Evolutionary conservation across 2,888 invertebrate species (phyloP).

Genomic region (Drosophila eohydei): DNA sequence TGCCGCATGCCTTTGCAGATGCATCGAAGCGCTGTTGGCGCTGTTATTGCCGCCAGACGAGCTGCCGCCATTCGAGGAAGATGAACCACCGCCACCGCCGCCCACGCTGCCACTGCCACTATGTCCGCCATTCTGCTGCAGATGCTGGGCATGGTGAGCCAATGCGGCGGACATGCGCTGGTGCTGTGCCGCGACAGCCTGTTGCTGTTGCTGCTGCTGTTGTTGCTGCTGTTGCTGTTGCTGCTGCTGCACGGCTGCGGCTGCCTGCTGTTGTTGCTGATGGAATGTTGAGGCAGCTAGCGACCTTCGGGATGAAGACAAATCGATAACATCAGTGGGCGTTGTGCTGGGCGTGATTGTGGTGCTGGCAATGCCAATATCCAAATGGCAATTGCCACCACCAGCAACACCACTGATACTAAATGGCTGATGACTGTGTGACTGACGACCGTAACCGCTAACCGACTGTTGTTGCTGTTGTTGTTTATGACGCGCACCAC

Average conservation of each 20-base stretch:
- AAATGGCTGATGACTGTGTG: constrained; percentile 68
- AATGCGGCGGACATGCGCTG: constrained; percentile 70
- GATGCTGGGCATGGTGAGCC: constrained; percentile 70
- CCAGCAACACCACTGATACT: constrained; percentile 28
- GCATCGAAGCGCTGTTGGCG: constrained; percentile 84
- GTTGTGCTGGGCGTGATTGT: constrained; percentile 74
- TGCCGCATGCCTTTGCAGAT: constrained; percentile 85
- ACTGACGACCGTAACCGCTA: constrained; percentile 59
- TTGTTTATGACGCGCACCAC: constrained; percentile 43
- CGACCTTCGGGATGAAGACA: constrained; percentile 86
- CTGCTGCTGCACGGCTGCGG: constrained; percentile 68
- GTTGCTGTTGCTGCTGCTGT: constrained; percentile 77
- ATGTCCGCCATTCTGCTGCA: constrained; percentile 71
- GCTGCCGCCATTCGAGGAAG: constrained; percentile 19
- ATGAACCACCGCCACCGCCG: constrained; percentile 11
- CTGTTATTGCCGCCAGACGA: constrained; percentile 36
- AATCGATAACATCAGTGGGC: constrained; percentile 86
- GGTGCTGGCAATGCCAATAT: constrained; percentile 49
- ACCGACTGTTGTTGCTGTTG: constrained; percentile 29
- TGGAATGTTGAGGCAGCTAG: constrained; percentile 81
- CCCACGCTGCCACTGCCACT: constrained; percentile 21
- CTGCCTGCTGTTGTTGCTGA: constrained; percentile 77
- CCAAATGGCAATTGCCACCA: constrained; percentile 50
- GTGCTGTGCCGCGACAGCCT: constrained; percentile 75
- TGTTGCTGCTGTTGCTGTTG: constrained; percentile 77